Conservation (phyloP, 1,140 invertebrate genomes). For the Acromyrmex charruanus region DNA sequence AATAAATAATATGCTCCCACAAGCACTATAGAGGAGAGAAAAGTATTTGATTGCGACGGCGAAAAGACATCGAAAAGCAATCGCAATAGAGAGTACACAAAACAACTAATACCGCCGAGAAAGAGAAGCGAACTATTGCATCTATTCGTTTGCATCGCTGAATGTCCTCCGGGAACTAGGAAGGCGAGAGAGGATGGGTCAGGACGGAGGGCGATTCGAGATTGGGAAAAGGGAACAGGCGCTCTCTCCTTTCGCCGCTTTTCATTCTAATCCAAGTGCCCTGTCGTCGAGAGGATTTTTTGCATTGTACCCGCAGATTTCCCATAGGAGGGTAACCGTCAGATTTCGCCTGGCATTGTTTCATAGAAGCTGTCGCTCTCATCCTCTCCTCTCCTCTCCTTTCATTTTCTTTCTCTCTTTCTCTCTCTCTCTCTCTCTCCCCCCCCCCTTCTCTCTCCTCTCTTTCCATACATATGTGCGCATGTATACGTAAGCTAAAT, state of each 20-base stretch:
- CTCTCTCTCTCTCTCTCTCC: background rate
- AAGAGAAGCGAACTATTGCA: conserved; percentile 34
- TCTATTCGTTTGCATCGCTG: conserved; percentile 74
- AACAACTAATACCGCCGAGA: conserved; percentile 73
- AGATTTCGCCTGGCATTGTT: conserved; percentile 74
- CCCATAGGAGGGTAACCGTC: conserved; percentile 78
- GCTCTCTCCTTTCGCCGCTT: conserved; percentile 74
- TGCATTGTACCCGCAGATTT: conserved; percentile 78
- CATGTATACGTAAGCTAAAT: conserved; percentile 3
- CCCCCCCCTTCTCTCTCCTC: background rate
- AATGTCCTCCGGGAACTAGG: conserved; percentile 72
- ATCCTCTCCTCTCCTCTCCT: no score
- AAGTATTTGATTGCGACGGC: background rate
- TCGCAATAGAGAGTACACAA: conserved; percentile 59
- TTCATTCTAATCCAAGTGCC: conserved; percentile 80
- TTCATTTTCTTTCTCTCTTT: background rate
- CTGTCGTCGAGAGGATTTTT: conserved; percentile 79
- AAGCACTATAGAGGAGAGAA: background rate
- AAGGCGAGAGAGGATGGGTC: conserved; percentile 53
- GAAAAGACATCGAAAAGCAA: background rate
- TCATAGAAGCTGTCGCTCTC: conserved; percentile 40
- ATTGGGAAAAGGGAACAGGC: conserved; percentile 74
- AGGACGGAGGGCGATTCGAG: conserved; percentile 65
- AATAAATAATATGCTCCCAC: background rate
- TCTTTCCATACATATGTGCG: background rate